A percentile compares a stretch with the other conserved stretches of the same genome.
Conservation (phyloP, 2,888 invertebrate genomes). For the Drosophila conformis region DNA sequence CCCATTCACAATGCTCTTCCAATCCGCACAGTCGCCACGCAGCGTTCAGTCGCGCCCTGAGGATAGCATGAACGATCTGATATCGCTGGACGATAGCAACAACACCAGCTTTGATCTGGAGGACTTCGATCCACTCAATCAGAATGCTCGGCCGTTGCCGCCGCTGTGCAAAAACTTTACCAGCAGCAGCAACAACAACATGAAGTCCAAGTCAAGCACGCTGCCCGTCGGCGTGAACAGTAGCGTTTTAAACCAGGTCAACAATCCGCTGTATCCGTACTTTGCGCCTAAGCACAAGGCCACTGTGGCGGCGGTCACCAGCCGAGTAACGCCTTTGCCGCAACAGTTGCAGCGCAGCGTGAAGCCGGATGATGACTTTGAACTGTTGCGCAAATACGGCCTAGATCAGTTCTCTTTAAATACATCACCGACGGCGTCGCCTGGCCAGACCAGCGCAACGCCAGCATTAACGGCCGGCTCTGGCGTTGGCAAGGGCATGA, state of each 20-base stretch:
- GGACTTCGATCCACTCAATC: conserved; percentile 89
- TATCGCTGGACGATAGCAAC: conserved; percentile 89
- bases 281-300: conserved; percentile 85
- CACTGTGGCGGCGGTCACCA: conserved; percentile 59
- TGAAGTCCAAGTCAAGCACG: conserved; percentile 78
- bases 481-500: conserved; percentile 73
- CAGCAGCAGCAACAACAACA: conserved; percentile 24
- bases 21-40: conserved; percentile 66
- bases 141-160: conserved; percentile 85
- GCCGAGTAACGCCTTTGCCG: conserved; percentile 62
- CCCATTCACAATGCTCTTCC: conserved; percentile 15
- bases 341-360: conserved; percentile 62
- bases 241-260: conserved; percentile 51
- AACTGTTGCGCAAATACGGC: conserved; percentile 84
- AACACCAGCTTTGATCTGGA: conserved; percentile 87
- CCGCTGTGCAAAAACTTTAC: conserved; percentile 47
- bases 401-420: conserved; percentile 84
- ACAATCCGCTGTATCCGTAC: conserved; percentile 86
- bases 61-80: conserved; percentile 87
- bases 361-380: conserved; percentile 84
- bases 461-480: conserved; percentile 54
- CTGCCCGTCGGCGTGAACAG: conserved; percentile 74
- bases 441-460: conserved; percentile 21
- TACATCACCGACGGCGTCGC: conserved; percentile 53
- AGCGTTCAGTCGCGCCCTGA: conserved; percentile 65